Evolutionary conservation across 2,888 invertebrate species (phyloP), one percentile per base, ranked within the genome.

Genomic region (Scaeva pyrastri): DNA sequence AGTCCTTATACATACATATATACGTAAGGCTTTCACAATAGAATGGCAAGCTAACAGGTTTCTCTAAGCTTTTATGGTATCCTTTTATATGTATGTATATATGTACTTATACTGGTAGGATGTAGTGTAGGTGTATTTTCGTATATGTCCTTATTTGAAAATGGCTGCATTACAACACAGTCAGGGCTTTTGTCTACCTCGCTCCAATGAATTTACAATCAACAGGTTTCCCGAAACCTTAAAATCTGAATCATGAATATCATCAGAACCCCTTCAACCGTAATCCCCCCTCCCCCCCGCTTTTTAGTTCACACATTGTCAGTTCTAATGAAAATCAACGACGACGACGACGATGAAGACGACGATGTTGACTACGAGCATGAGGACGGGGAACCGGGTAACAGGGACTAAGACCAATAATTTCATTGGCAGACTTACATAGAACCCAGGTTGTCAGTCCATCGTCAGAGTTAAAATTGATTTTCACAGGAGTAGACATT

Each of bases 401-500:
- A 31, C 8, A 31, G 31, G 31, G 3, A 52, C n/a, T 19, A 52
- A 39, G 68, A 68, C 39, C 50, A 52, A 68, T 68, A 68, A 52
- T 68, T 68, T 68, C 50, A 68, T 68, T 41, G 21, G 68, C 45
- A 52, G 68, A 52, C 68, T 68, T 41, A 52, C 68, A 52, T 41
- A 39, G 16, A 23, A 39, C 39, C 52, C 23, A 39, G 68, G 39
- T 52, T 68, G 50, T 52, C 68, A 68, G 68, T 52, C 68, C 68
- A 66, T 75, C 71, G 66, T 60, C 41, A 45, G 64, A 31, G 58
- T 71, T 71, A n/a, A 73, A 87, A 87, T 83, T 83, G 86, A 83
- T 87, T 87, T 83, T 82, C 66, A 41, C 55, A 26, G 48, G 45
- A 14, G 48, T 21, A 48, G 66, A 14, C 23, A 70, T 50, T 43